These are phyloP conservation scores for Cladorhizidae sp. DNA, from an alignment of 37 sponge, comb jelly and placozoan species.

Conservation along the genomic window DNA sequence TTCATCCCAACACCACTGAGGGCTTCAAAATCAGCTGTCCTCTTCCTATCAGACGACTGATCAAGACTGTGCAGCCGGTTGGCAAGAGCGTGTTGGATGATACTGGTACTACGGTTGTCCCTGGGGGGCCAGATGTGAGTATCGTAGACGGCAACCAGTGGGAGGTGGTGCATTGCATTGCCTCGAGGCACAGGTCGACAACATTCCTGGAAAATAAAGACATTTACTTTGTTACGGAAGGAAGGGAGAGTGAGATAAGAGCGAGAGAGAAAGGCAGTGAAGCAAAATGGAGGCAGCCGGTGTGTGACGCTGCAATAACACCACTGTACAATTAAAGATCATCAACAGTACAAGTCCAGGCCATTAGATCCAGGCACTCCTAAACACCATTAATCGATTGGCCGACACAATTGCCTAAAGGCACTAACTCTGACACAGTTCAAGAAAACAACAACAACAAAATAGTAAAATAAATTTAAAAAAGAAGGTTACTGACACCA, in stretches of 20 bases:
- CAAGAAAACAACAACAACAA: too few relatives aligned
- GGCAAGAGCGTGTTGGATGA: neutral
- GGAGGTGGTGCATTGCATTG: neutral
- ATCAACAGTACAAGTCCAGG: neutral
- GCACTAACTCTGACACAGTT: too few relatives aligned
- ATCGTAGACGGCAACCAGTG: conserved; percentile 37
- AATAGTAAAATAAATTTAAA: too few relatives aligned
- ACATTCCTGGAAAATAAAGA: conserved; percentile 35
- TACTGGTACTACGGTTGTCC: neutral
- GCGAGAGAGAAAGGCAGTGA: conserved; percentile 14
- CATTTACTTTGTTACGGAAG: neutral
- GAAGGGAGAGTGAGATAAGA: conserved; percentile 10
- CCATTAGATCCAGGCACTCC: too few relatives aligned
- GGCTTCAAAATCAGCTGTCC: too few relatives aligned
- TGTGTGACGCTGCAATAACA: too few relatives aligned
- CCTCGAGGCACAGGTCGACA: neutral
- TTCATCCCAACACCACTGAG: too few relatives aligned
- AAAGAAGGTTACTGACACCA: too few relatives aligned
- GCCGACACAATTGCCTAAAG: too few relatives aligned
- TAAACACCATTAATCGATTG: too few relatives aligned
- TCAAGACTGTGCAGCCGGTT: neutral
- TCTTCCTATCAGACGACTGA: too few relatives aligned
- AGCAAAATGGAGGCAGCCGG: neutral
- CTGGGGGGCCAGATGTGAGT: conserved; percentile 14
- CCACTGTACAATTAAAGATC: neutral